A percentile compares a stretch with the other conserved stretches of the same genome.
These are phyloP conservation scores for Cryptocephalus moraei DNA, from an alignment of 2,888 invertebrate genomes.

Conservation along the genomic window DNA sequence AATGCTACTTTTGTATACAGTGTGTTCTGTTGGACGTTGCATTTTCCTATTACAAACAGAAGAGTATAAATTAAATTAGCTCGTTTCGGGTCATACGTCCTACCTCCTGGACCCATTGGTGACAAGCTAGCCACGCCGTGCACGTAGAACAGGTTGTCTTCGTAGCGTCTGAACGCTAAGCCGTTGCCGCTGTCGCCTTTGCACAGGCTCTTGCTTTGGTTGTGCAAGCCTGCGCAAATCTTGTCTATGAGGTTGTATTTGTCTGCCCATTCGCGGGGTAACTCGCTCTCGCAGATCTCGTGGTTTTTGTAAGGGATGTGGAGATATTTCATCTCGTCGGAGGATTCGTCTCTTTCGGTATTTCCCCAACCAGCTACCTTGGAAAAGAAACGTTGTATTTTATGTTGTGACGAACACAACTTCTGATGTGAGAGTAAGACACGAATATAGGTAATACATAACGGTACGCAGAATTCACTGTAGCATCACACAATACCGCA, in stretches of 20 bases:
- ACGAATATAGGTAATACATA: too few relatives aligned
- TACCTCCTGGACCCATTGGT: too few relatives aligned
- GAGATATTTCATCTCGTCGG: conserved; percentile 9
- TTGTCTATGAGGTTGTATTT: conserved; percentile 12
- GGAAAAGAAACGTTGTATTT: not conserved
- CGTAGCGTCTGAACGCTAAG: conserved; percentile 8
- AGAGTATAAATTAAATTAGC: too few relatives aligned
- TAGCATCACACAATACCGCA: too few relatives aligned
- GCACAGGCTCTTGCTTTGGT: conserved; percentile 10
- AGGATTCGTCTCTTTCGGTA: conserved; percentile 6
- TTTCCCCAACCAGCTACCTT: conserved; percentile 14
- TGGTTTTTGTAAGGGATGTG: conserved; percentile 12
- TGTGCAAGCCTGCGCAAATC: conserved; percentile 12
- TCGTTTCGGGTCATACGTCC: too few relatives aligned
- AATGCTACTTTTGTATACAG: conserved; percentile 11
- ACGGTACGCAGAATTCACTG: too few relatives aligned
- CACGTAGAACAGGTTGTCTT: conserved; percentile 13
- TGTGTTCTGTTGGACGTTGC: conserved; percentile 12
- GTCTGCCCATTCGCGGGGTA: conserved; percentile 9
- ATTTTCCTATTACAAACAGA: not conserved
- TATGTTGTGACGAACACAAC: too few relatives aligned
- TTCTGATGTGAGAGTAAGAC: too few relatives aligned
- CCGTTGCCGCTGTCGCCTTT: conserved; percentile 14
- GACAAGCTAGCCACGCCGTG: conserved; percentile 13
- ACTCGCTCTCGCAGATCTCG: conserved; percentile 8